Conservation (phyloP, 2,888 invertebrate genomes). For the Hedychridium roseum region DNA sequence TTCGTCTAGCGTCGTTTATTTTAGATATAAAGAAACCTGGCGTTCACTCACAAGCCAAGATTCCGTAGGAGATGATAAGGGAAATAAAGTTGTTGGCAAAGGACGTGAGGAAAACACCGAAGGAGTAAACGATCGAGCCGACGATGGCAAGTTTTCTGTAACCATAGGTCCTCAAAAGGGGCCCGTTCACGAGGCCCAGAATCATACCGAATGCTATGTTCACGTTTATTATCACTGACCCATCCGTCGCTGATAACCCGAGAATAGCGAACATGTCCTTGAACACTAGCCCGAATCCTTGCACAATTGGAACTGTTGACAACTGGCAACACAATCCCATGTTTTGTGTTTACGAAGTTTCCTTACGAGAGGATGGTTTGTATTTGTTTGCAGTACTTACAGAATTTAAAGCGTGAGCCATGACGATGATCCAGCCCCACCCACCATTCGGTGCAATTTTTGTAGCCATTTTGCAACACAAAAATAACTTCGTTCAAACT, state of each 20-base stretch:
- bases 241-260: conserved; percentile 70
- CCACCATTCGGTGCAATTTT: conserved; percentile 71
- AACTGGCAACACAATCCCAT: conserved; percentile 48
- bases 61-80: conserved; percentile 73
- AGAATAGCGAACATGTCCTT: conserved; percentile 70
- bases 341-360: not conserved
- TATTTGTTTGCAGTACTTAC: conserved; percentile 64
- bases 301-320: conserved; percentile 68
- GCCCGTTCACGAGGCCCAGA: conserved; percentile 73
- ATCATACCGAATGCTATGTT: conserved; percentile 76
- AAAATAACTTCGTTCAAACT: not conserved
- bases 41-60: conserved; percentile 74
- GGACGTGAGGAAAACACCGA: conserved; percentile 70
- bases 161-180: conserved; percentile 70
- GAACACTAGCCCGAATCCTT: conserved; percentile 74
- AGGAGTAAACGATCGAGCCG: conserved; percentile 67
- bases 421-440: conserved; percentile 72
- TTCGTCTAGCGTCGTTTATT: too few relatives aligned
- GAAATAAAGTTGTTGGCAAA: conserved; percentile 68
- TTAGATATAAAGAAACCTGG: too few relatives aligned
- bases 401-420: conserved; percentile 70
- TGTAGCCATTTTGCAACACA: conserved; percentile 10
- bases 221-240: conserved; percentile 71
- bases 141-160: conserved; percentile 72
- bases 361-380: conserved; percentile 2